A percentile compares a stretch with the other conserved stretches of the same genome.
These are phyloP conservation scores for Bufo gargarizans DNA, from an alignment of 2,113 vertebrate species.

Conservation along the genomic window DNA sequence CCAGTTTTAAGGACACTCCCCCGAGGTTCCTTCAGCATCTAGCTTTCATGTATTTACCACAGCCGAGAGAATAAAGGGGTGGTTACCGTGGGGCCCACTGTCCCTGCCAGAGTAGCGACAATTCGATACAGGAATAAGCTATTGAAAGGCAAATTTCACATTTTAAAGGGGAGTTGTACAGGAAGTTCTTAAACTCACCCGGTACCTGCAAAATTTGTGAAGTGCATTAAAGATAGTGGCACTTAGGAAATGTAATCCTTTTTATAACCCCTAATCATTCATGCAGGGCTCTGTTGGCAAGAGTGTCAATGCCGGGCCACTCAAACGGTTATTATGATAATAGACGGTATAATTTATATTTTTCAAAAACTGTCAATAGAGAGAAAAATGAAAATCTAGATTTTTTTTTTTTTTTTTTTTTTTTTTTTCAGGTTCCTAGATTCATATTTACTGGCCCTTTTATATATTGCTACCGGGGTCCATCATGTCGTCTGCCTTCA, in stretches of 20 bases:
- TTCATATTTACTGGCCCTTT: too few relatives aligned
- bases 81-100: not conserved
- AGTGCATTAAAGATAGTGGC: not conserved
- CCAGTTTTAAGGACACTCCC: too few relatives aligned
- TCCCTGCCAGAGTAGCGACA: not conserved
- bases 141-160: not conserved
- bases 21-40: too few relatives aligned
- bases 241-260: not conserved
- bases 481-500: not conserved
- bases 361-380: too few relatives aligned
- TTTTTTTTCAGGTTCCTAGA: too few relatives aligned
- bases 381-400: too few relatives aligned
- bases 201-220: not conserved
- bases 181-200: not conserved
- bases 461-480: not conserved
- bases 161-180: not conserved
- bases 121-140: not conserved
- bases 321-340: too few relatives aligned
- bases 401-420: too few relatives aligned
- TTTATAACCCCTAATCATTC: too few relatives aligned
- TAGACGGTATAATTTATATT: too few relatives aligned
- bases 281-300: too few relatives aligned
- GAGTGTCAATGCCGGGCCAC: too few relatives aligned
- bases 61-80: not conserved
- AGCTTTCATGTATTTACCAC: not conserved